Conservation (phyloP, 2,113 vertebrate species). For the Cricetomys ansorgei region DNA sequence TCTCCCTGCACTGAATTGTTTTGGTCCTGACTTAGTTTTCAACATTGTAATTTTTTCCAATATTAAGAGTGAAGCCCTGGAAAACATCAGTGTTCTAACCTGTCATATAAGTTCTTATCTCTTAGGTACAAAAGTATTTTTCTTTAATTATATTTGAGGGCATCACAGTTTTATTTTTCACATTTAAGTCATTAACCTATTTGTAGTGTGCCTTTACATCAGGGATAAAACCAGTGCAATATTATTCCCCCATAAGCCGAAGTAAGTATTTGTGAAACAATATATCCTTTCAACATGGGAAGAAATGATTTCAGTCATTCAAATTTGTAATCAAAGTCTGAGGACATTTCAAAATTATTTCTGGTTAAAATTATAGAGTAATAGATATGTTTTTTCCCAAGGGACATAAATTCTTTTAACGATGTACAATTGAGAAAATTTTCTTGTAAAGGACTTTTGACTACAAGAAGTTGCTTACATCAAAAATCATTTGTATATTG, state of each 20-base stretch:
- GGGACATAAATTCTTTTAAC: neutral
- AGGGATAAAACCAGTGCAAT: neutral
- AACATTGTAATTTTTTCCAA: neutral
- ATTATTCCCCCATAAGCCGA: neutral
- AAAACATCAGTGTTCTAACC: neutral
- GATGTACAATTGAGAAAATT: neutral
- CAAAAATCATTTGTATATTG: slow-evolving; percentile 74
- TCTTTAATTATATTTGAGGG: neutral
- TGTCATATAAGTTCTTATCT: neutral
- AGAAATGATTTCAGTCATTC: neutral
- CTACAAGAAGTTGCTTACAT: neutral
- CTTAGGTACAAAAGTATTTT: neutral
- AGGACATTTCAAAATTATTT: neutral
- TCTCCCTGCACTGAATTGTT: neutral
- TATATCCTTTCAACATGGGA: neutral
- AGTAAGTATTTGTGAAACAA: neutral
- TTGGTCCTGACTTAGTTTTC: neutral
- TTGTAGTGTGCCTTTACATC: neutral
- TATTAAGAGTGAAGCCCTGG: neutral
- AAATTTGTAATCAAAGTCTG: neutral
- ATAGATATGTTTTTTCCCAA: neutral
- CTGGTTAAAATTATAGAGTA: neutral
- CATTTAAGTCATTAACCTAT: neutral
- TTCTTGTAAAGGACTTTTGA: neutral
- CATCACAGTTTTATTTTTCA: neutral